Base-by-base conservation (phyloP, 2,113 vertebrate genomes). In the Gymnogyps californianus region DNA sequence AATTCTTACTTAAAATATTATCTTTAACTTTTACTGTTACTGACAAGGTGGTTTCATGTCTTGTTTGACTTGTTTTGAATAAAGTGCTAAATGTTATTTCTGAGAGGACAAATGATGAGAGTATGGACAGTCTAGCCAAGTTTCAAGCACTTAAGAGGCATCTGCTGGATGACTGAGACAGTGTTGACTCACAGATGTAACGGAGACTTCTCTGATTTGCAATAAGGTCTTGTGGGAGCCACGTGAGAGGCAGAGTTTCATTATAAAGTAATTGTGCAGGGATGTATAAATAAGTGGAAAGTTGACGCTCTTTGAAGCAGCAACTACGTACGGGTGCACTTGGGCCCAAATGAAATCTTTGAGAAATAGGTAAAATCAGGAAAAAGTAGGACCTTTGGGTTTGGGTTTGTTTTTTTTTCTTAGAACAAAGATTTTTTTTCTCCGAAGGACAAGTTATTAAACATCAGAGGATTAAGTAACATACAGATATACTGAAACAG, bases 311-410 rank as follows among this genome's bases (percentile, higher is more conserved):
- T 64, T 54, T 76, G 70, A 78, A 75, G 26, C 20, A 71, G 52
- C 29, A 18, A 2, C 31, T 51, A 9, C 1, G 0, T 42, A 40
- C 36, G 7, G 9, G 7, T 83, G 6, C 34, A 21, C 11, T 67
- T 59, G 12, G 11, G 14, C 8, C 4, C 4, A 67, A 25, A 25
- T 67, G 4, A 61, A 69, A 36, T 83, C 13, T 58, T 25, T 44
- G 44, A 79, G 26, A 71, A 84, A 51, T 10, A 31, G 7, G 10
- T 64, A 61, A 81, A 94, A 47, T 19, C 2, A 2, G 19, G 20
- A 22, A 32, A 71, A 91, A 46, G 32, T 20, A 36, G 28, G 7
- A 26, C 10, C 4, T 26, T 80, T 55, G 26, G 29, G 7, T 36
- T 81, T 47, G 5, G 1, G 11, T 80, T 52, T 19, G 6, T 47